These are phyloP conservation scores for Stratiomys singularior DNA, from an alignment of 2,888 invertebrate genomes.

Conservation along the genomic window DNA sequence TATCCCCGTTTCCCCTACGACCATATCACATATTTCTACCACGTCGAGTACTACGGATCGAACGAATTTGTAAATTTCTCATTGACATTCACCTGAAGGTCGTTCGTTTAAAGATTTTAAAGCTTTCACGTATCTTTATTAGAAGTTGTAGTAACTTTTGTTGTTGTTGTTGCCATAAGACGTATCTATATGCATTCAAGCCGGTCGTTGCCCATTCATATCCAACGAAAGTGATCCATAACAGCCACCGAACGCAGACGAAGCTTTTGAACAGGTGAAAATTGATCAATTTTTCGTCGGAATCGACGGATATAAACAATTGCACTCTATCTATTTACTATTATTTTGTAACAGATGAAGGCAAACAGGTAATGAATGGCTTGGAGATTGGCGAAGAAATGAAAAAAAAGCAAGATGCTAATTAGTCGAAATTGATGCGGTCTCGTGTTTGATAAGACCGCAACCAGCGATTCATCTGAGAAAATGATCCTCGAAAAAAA, in stretches of 20 bases:
- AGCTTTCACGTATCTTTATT: slow-evolving; percentile 9
- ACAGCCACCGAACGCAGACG: background rate
- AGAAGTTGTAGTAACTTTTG: background rate
- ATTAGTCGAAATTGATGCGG: background rate
- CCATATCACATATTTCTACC: background rate
- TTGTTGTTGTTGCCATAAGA: background rate
- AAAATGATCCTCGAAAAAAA: no score
- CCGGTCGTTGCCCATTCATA: slow-evolving; percentile 16
- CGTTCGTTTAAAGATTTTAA: background rate
- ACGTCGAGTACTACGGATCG: background rate
- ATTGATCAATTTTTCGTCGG: background rate
- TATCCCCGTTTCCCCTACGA: background rate
- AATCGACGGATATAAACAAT: background rate
- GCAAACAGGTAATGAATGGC: background rate
- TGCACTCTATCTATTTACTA: background rate
- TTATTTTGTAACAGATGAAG: background rate
- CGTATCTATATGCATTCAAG: background rate
- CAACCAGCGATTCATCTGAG: no score
- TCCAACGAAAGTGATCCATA: slow-evolving; percentile 6
- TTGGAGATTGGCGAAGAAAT: background rate
- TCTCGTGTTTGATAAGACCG: no score
- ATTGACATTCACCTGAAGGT: slow-evolving; percentile 18
- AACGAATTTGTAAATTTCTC: slow-evolving; percentile 9
- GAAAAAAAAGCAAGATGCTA: background rate
- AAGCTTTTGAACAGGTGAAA: slow-evolving; percentile 11